These are phyloP conservation scores for Rhagologus leucostigma DNA, from an alignment of 2,113 vertebrate species.

Conservation along the genomic window DNA sequence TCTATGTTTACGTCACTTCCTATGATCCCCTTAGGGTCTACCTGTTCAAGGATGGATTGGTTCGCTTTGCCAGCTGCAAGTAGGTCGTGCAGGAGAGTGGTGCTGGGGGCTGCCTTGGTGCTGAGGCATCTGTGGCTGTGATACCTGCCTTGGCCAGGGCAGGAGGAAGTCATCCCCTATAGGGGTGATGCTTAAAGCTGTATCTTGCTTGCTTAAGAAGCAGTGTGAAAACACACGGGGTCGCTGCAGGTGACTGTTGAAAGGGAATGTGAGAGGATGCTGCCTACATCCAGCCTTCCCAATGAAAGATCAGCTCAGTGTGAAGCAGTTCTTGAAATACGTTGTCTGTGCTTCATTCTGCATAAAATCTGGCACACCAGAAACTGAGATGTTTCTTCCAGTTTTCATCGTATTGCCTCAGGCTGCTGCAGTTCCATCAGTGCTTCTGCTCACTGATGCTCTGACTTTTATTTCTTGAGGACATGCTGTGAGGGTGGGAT, in stretches of 20 bases:
- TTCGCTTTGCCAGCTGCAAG: conserved; percentile 99
- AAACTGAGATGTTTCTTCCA: neutral
- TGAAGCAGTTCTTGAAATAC: neutral
- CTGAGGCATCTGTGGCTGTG: neutral
- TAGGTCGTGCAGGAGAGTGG: conserved; percentile 55
- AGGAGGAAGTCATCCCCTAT: neutral
- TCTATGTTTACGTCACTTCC: conserved; percentile 94
- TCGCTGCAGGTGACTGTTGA: neutral
- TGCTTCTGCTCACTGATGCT: neutral
- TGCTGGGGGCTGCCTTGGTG: neutral
- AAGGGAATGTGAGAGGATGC: neutral
- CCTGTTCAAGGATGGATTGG: conserved; percentile 93
- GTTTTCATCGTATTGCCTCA: neutral
- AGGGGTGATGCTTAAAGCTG: neutral
- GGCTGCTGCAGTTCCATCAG: neutral
- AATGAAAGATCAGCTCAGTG: neutral
- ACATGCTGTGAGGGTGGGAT: neutral
- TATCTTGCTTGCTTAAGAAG: neutral
- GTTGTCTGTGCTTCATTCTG: neutral
- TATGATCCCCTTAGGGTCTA: conserved; percentile 94
- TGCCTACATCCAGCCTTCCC: neutral
- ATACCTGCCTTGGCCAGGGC: neutral
- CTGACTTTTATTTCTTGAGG: neutral
- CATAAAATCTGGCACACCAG: neutral
- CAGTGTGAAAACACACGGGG: neutral